Base-by-base conservation (phyloP, 2,888 invertebrate species). In the Leucophora obtusa region DNA sequence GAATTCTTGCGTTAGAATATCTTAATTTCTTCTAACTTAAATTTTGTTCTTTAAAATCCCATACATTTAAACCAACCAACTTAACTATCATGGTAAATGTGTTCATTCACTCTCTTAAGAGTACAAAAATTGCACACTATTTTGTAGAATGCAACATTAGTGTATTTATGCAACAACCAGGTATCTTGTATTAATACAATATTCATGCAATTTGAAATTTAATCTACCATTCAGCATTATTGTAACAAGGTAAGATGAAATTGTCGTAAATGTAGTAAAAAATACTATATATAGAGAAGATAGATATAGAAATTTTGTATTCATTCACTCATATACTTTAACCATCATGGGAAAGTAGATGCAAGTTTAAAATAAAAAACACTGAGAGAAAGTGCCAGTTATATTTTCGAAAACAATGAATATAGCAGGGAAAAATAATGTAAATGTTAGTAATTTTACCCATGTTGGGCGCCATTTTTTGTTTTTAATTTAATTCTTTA, bases 121-220 rank as follows among this genome's bases (percentile, higher is more conserved):
- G 54, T 35, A 75, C 60, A 24, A 24, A 54, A 68, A 75, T 33
- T 75, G 68, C 60, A 68, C 59, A 58, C 28, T 18, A 47, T 58
- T 28, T 69, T 58, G 43, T 58, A 8, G 18, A 47, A 69, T 75
- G 75, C 69, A 75, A 50, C 59, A 50, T 75, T 75, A 75, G 68
- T 54, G 47, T 38, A 54, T 62, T 33, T 62, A 14, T 28, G 18
- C 47, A 35, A 15, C 33, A 53, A 14, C 38, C 73, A 79, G 69
- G 74, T 73, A 73, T 74, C 51, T 56, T 43, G 43, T 79, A 72
- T 82, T 84, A 83, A 84, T 84, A 76, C 82, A 84, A 83, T 83
- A 84, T 84, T 84, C 83, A 84, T 84, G 84, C 84, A 84, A 84
- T 84, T 84, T 84, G 83, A 84, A 84, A 84, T 83, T 84, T 84